Evolutionary conservation across 2,113 vertebrate genomes (phyloP).

Genomic region (Bos indicus): DNA sequence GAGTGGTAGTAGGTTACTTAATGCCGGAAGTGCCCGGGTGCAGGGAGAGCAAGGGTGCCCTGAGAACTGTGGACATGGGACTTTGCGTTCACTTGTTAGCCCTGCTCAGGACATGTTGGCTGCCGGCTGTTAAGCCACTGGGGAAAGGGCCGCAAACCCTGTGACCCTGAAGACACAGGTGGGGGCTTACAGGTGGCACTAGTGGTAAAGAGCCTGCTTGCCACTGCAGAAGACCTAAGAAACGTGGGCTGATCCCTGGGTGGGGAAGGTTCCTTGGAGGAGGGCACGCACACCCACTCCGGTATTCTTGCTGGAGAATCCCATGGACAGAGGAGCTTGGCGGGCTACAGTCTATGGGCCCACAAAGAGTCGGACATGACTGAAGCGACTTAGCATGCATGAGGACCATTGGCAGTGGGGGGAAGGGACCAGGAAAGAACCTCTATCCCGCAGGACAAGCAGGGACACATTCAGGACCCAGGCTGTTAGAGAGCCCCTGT

Average conservation of each 20-base stretch:
- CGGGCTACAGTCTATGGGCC: neutral
- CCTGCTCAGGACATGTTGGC: neutral
- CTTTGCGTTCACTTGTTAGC: neutral
- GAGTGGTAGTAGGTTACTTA: neutral
- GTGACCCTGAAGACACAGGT: neutral
- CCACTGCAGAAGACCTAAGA: neutral
- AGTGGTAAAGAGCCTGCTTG: neutral
- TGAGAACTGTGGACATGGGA: neutral
- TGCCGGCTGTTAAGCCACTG: neutral
- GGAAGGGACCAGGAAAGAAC: neutral
- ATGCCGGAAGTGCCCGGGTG: too few relatives aligned
- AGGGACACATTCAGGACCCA: neutral
- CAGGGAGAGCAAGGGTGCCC: neutral
- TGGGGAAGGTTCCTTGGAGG: neutral
- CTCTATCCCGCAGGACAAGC: neutral
- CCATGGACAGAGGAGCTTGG: neutral
- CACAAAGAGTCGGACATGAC: neutral
- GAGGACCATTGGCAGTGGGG: neutral
- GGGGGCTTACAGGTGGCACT: neutral
- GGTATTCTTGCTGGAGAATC: neutral
- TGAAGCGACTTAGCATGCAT: neutral
- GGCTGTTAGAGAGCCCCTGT: too few relatives aligned
- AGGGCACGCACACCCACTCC: neutral
- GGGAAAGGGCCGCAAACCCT: neutral
- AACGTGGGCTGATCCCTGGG: neutral